Evolutionary conservation across 2,113 vertebrate genomes (phyloP).

Genomic region (Zapus hudsonius): DNA sequence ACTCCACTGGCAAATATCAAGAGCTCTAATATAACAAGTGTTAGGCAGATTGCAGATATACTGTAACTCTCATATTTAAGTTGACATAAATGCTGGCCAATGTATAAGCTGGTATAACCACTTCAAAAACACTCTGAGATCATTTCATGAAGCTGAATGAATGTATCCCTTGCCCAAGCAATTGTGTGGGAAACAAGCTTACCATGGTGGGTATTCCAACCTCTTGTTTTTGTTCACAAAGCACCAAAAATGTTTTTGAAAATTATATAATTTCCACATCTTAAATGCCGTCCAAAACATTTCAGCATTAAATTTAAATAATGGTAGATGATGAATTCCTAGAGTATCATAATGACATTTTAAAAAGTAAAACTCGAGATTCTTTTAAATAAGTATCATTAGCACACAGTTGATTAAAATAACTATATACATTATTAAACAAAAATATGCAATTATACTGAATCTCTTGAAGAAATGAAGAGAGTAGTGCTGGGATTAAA

Average conservation of each 20-base stretch:
- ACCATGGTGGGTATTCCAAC: not conserved
- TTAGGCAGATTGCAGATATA: not conserved
- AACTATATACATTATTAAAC: constrained; percentile 3
- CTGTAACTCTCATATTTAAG: not conserved
- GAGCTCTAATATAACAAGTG: not conserved
- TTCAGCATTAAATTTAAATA: not conserved
- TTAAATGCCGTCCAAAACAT: constrained; percentile 3
- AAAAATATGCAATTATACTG: not conserved
- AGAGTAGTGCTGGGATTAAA: not conserved
- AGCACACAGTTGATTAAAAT: not conserved
- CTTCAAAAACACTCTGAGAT: constrained; percentile 21
- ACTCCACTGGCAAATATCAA: constrained; percentile 19
- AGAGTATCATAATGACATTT: constrained; percentile 27
- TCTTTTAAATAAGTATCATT: constrained; percentile 19
- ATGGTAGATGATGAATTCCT: constrained; percentile 32
- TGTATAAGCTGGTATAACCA: not conserved
- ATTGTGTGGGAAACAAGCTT: not conserved
- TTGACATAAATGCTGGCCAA: constrained; percentile 3
- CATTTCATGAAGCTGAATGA: not conserved
- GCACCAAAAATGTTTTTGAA: constrained; percentile 30
- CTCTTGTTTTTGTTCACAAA: constrained; percentile 7
- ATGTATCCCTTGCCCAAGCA: not conserved
- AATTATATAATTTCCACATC: not conserved
- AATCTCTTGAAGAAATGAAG: not conserved
- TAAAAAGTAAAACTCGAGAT: constrained; percentile 45